Percentiles rank a stretch among this genome's conserved stretches.
These are phyloP conservation scores for Gymnobelideus leadbeateri DNA, from an alignment of 2,113 vertebrate species.

Conservation along the genomic window DNA sequence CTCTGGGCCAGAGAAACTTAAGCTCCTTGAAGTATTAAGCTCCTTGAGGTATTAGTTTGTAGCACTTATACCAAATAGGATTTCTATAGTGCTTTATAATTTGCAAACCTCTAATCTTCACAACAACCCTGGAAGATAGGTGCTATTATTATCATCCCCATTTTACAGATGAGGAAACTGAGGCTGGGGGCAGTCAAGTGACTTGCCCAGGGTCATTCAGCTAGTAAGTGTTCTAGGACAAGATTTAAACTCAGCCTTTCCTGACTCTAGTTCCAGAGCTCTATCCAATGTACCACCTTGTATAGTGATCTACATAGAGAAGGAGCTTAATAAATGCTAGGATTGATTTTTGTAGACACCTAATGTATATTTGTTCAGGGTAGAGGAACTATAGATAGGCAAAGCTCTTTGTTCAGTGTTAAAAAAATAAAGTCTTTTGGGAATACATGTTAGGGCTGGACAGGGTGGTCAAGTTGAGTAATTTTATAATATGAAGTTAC, in stretches of 20 bases:
- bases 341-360: neutral
- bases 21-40: neutral
- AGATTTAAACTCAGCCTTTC: neutral
- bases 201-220: neutral
- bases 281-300: too few species aligned
- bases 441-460: neutral
- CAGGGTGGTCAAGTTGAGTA: neutral
- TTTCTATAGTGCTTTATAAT: neutral
- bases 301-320: neutral
- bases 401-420: neutral
- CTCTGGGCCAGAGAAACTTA: neutral
- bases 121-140: neutral
- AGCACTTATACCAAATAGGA: neutral
- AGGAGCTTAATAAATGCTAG: neutral
- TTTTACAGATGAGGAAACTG: neutral
- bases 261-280: neutral
- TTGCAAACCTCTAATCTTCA: neutral
- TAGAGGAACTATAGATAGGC: neutral
- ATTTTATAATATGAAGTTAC: neutral
- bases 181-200: neutral
- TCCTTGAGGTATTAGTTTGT: too few species aligned
- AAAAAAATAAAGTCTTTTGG: neutral
- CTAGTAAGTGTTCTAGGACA: neutral
- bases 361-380: neutral
- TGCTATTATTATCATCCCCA: neutral